Percentiles rank a stretch among this genome's conserved stretches.
Evolutionary conservation across 1,140 invertebrate species (phyloP).

Genomic region (Pogonus chalceus): DNA sequence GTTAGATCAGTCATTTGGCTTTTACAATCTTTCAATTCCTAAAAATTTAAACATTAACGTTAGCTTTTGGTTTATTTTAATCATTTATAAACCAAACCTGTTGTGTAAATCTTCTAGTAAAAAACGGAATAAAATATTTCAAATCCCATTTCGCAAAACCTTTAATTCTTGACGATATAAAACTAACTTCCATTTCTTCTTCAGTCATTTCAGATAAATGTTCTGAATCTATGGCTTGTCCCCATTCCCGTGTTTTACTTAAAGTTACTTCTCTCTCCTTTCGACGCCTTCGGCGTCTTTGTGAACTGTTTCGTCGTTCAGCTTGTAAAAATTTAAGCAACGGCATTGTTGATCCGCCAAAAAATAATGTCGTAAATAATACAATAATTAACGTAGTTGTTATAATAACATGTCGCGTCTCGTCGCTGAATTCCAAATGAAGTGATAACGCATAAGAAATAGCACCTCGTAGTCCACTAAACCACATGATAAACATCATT

Average conservation of each 20-base stretch:
- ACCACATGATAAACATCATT: slow-evolving; percentile 99
- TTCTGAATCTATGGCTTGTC: slow-evolving; percentile 91
- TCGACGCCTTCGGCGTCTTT: slow-evolving; percentile 46
- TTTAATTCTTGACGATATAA: slow-evolving; percentile 50
- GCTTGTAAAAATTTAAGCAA: slow-evolving; percentile 73
- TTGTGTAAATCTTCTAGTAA: slow-evolving; percentile 88
- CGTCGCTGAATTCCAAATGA: slow-evolving; percentile 88
- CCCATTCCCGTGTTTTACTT: slow-evolving; percentile 96
- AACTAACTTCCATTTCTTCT: slow-evolving; percentile 79
- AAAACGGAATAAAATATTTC: slow-evolving; percentile 92
- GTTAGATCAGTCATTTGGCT: slow-evolving; percentile 93
- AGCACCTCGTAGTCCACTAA: slow-evolving; percentile 90
- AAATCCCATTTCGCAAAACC: slow-evolving; percentile 85
- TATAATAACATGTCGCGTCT: slow-evolving; percentile 90
- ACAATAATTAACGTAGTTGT: slow-evolving; percentile 96
- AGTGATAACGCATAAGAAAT: slow-evolving; percentile 96
- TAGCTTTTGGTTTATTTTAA: background rate
- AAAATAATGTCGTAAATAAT: slow-evolving; percentile 86
- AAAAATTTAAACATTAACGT: slow-evolving; percentile 21
- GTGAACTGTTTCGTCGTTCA: slow-evolving; percentile 40
- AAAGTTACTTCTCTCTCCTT: slow-evolving; percentile 79
- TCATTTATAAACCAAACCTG: slow-evolving; percentile 43
- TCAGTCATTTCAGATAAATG: slow-evolving; percentile 92
- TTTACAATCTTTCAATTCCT: slow-evolving; percentile 91
- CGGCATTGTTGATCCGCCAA: slow-evolving; percentile 96